phyloP scores from a whole-genome alignment of 2,888 invertebrate species.

The Tuberolachnus salignus region DNA sequence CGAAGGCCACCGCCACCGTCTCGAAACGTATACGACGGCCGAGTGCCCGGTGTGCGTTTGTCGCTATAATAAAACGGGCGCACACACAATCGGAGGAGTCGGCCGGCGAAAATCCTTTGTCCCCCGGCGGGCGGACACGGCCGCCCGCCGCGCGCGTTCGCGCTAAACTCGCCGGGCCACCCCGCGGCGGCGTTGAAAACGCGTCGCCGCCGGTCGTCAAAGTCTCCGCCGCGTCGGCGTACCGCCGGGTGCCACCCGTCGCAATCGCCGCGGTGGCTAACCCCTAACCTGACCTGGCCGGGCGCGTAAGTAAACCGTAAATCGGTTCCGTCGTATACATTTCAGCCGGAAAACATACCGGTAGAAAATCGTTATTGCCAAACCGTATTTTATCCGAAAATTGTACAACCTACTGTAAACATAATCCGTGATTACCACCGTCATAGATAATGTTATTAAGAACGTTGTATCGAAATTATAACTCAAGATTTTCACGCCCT shows the following conservation, averaged over 20 bases:
- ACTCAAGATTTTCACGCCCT: no score
- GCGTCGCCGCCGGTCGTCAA: slow-evolving; percentile 22
- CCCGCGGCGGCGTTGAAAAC: not conserved
- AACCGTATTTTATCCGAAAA: not conserved
- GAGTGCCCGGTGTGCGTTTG: not conserved
- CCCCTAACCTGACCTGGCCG: no score
- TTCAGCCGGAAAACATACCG: not conserved
- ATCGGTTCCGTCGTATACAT: not conserved
- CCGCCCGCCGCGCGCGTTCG: not conserved
- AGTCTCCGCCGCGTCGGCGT: slow-evolving; percentile 16
- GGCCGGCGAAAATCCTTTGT: slow-evolving; percentile 49
- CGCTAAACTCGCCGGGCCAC: not conserved
- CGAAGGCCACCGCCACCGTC: slow-evolving; percentile 53
- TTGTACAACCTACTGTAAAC: no score
- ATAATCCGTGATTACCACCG: no score
- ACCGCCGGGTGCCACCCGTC: no score
- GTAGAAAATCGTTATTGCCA: not conserved
- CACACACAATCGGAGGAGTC: not conserved
- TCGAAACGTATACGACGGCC: not conserved
- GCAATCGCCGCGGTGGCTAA: no score
- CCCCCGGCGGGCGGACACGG: not conserved
- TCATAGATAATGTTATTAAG: no score
- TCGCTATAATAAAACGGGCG: not conserved
- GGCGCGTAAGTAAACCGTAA: no score
- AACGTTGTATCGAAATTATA: no score